A percentile compares a stretch with the other conserved stretches of the same genome.
Conservation (phyloP, 2,888 invertebrate species). For the Bugula neritina region DNA sequence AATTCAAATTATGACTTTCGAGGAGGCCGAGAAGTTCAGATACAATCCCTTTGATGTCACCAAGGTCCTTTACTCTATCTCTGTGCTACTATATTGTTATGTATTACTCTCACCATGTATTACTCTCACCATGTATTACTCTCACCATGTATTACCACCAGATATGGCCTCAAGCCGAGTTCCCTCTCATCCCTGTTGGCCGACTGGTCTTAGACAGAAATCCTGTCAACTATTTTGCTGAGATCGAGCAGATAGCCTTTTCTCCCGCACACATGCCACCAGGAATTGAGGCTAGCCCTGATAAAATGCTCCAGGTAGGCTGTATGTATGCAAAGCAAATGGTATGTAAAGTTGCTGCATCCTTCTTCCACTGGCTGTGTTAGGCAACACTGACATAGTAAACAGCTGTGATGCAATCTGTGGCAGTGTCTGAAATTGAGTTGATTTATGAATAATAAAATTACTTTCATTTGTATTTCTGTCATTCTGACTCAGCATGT, state of each 20-base stretch:
- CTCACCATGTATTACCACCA: slow-evolving; percentile 36
- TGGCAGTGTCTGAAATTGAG: too few species aligned
- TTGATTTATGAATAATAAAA: too few species aligned
- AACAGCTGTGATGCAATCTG: too few species aligned
- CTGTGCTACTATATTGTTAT: neutral
- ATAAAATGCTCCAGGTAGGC: slow-evolving; percentile 72
- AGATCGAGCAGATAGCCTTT: slow-evolving; percentile 88
- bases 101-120: neutral
- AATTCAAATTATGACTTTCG: slow-evolving; percentile 77
- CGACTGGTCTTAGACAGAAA: slow-evolving; percentile 78
- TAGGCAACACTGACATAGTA: too few species aligned
- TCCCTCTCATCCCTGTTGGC: slow-evolving; percentile 81
- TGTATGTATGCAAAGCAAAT: too few species aligned
- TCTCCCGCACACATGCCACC: slow-evolving; percentile 83
- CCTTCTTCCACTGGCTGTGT: too few species aligned
- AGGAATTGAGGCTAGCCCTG: slow-evolving; percentile 87
- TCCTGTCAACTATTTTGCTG: slow-evolving; percentile 85
- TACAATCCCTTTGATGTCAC: slow-evolving; percentile 92
- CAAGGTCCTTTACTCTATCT: slow-evolving; percentile 59
- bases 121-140: slow-evolving; percentile 29
- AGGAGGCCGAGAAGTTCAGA: slow-evolving; percentile 70
- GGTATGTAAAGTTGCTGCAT: too few species aligned
- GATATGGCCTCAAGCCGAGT: slow-evolving; percentile 81
- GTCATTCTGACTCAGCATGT: too few species aligned
- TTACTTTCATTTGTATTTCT: too few species aligned